Percentiles rank a stretch among this genome's conserved stretches.
Evolutionary conservation across 1,140 invertebrate species (phyloP).

Genomic region (Neotoxoptera formosana): DNA sequence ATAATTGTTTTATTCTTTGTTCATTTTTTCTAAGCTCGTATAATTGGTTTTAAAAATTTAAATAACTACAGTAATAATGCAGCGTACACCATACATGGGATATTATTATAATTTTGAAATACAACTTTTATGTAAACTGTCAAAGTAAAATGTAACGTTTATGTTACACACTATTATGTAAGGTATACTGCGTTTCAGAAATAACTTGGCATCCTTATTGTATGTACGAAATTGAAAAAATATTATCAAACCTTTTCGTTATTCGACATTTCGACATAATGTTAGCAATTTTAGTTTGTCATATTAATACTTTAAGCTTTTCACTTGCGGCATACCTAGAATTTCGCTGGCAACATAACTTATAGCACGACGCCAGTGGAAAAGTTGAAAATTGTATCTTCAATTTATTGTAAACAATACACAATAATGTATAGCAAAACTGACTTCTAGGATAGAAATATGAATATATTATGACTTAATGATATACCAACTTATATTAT

Average conservation of each 20-base stretch:
- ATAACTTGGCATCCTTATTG: background rate
- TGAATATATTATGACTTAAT: background rate
- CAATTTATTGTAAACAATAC: background rate
- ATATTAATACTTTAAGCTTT: background rate
- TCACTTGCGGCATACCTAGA: background rate
- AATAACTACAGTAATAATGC: background rate
- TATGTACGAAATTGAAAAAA: background rate
- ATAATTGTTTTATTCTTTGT: background rate
- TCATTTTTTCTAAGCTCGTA: background rate
- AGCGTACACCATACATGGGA: background rate
- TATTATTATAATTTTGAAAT: background rate
- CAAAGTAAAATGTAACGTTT: slow-evolving; percentile 5
- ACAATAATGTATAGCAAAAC: background rate
- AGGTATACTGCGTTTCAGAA: background rate
- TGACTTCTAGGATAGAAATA: background rate
- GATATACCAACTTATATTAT: background rate
- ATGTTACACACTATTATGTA: background rate
- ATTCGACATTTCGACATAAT: background rate
- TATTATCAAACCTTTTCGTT: background rate
- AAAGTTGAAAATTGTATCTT: background rate
- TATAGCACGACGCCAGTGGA: background rate
- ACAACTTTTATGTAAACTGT: background rate
- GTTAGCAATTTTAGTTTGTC: slow-evolving; percentile 16
- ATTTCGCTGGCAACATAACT: background rate
- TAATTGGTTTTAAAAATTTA: background rate